Base-by-base conservation (phyloP, 2,113 vertebrate species). In the Bothrops jararaca region DNA sequence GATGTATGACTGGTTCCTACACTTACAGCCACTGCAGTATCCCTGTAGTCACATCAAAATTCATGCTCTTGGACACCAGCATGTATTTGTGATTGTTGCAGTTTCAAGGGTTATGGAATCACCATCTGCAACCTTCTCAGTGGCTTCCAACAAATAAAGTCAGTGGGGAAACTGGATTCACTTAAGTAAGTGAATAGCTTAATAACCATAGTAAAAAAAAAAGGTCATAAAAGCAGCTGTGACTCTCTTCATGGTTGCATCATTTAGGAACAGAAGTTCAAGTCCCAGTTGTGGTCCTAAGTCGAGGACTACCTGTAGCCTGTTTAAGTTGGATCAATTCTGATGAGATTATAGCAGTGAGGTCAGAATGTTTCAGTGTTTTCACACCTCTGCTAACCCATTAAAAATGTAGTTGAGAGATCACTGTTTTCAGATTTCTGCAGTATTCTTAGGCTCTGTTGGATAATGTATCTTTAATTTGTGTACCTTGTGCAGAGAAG, bases 401-500 rank as follows among this genome's bases (percentile, higher is more conserved):
- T 80, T 80, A 80, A 22, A 50, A 80, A 80, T 20, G 34, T 42
- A 42, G 18, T 39, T 80, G 34, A 80, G 74, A 9, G 6, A 23
- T 29, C n/a, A 50, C 9, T 48, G 50, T 88, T 39, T 69, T 52
- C 57, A 12, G 39, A 20, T 91, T 93, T 54, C 20, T 69, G 50
- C 29, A 69, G 26, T 10, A 26, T 15, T 34, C 15, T 53, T 34
- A 18, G n/a, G 22, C 52, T 5, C 6, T 50, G 13, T 39, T n/a
- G 34, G 45, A 52, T 64, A 86, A 91, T 24, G 18, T 20, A 26
- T n/a, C 92, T 20, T 1, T 20, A 80, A 94, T 91, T 74, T 93
- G 48, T 91, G 93, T 89, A 2, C 1, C 0, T 94, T 18, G 18
- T 64, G 13, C 95, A 99, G 99, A 99, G 99, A 97, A 97, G 98